Evolutionary conservation across 2,888 invertebrate species (phyloP), one percentile per base, ranked within the genome.

Genomic region (Achlya flavicornis): DNA sequence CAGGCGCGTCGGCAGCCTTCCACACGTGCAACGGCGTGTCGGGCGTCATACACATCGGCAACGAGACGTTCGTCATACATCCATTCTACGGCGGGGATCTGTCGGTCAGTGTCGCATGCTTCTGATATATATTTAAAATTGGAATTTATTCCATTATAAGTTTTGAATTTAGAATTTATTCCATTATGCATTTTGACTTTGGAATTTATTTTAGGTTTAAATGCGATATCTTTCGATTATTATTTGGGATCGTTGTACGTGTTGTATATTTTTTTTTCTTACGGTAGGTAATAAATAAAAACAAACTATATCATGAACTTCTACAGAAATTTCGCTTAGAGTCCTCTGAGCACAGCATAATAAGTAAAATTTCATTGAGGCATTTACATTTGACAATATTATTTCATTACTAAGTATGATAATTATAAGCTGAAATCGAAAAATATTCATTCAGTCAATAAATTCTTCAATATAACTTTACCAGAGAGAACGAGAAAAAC

Each of bases 11-110:
- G 73, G 99, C 99, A 33, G 99, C 99, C 77, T 97, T 99, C 94
- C 98, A 98, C 93, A 99, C 99, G 63, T 99, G 99, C 94, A 98
- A 98, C 91, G 99, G 99, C 63, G 97, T 99, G 79, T 98, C 98
- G 81, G 99, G 99, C 26, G 98, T 99, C 81, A 98, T 99, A 82
- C 98, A 99, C 93, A 97, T 98, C 83, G 98, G 98, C 86, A 99
- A 99, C 95, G 99, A 99, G 92, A 99, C 99, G 63, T 99, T 98
- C 92, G 98, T 99, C 84, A 98, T 99, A 78, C 98, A 99, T 94
- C 99, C 99, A 65, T 98, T 99, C 94, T 98, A 98, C 93, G 98
- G 98, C 77, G 98, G 98, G 68, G 98, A 99, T 94, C 95, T 98
- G 85, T 98, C 98, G 96, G 98, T 98, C 96, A 97, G 98, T 96